phyloP scores from a whole-genome alignment of 2,113 vertebrate genomes.

The Cervus canadensis region DNA sequence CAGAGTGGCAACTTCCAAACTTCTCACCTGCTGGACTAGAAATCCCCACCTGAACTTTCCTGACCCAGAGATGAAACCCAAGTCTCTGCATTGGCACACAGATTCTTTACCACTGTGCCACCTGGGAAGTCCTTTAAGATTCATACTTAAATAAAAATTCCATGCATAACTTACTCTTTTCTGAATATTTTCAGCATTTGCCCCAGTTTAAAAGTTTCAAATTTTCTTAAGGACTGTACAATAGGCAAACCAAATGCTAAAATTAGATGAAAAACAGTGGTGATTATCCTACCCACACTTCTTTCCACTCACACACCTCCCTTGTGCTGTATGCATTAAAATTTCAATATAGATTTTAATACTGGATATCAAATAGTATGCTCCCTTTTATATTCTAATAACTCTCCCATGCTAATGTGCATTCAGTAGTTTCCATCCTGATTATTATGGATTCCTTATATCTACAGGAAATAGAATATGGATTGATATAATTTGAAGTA shows the following conservation, averaged over 20 bases:
- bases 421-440: background rate
- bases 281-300: background rate
- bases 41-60: background rate
- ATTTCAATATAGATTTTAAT: background rate
- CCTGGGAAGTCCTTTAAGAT: background rate
- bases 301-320: background rate
- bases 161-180: background rate
- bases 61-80: background rate
- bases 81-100: background rate
- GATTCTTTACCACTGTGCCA: background rate
- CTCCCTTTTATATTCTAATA: background rate
- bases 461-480: background rate
- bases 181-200: background rate
- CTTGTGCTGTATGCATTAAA: background rate
- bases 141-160: background rate
- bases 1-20: background rate
- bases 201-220: background rate
- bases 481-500: background rate
- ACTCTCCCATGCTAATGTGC: background rate
- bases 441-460: background rate
- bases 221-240: background rate
- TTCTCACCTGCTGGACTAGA: background rate
- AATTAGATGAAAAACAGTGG: background rate
- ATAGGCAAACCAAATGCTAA: background rate
- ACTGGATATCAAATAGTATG: background rate